These are phyloP conservation scores for Fukomys damarensis DNA, from an alignment of 2,113 vertebrate species.

Conservation along the genomic window DNA sequence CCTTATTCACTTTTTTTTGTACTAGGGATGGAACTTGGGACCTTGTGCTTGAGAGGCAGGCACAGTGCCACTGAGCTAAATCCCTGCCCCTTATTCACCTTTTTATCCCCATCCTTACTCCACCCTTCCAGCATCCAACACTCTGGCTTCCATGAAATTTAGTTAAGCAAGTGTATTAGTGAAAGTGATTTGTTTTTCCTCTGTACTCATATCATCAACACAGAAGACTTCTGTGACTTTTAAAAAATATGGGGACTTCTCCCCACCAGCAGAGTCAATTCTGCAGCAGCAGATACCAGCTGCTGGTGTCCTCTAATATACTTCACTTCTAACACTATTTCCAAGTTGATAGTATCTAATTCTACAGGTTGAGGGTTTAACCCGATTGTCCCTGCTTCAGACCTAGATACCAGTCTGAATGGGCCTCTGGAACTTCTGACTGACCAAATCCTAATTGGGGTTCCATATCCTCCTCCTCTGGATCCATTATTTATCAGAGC, in stretches of 20 bases:
- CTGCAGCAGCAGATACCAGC: background rate
- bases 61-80: too few relatives aligned
- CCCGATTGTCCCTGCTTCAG: background rate
- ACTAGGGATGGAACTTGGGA: too few relatives aligned
- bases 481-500: background rate
- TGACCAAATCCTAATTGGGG: background rate
- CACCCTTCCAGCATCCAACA: background rate
- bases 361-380: background rate
- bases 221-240: background rate
- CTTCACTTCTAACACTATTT: background rate
- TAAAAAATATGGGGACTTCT: background rate
- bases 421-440: background rate
- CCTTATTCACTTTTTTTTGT: background rate
- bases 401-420: background rate
- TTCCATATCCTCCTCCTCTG: background rate
- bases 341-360: background rate
- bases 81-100: background rate
- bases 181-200: background rate
- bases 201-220: background rate
- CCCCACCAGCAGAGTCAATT: background rate
- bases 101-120: background rate
- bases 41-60: too few relatives aligned
- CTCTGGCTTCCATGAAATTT: slow-evolving; percentile 26
- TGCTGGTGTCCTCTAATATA: background rate
- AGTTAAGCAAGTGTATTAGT: background rate